Percentiles rank a stretch among this genome's conserved stretches.
Conservation (phyloP, 2,113 vertebrate genomes). For the Cathartes aura region DNA sequence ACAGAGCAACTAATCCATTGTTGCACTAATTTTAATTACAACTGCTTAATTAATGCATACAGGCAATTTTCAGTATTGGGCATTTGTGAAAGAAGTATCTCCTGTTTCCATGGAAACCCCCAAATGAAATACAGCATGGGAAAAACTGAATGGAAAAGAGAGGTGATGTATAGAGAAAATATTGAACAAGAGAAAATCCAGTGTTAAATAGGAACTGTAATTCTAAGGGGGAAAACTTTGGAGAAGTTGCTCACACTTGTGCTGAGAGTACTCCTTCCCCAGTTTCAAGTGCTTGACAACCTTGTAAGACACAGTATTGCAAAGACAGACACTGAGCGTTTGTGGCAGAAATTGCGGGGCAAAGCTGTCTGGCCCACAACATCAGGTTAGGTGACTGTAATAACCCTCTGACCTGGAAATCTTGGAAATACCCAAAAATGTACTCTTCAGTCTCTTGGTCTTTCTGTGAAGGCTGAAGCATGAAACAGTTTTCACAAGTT, state of each 20-base stretch:
- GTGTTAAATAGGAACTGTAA: background rate
- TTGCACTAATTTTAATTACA: slow-evolving; percentile 55
- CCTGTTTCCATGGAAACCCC: slow-evolving; percentile 50
- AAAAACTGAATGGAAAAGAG: slow-evolving; percentile 29
- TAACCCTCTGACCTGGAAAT: background rate
- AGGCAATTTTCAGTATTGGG: slow-evolving; percentile 10
- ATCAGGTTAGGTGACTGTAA: background rate
- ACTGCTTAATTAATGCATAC: slow-evolving; percentile 58
- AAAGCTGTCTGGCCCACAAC: background rate
- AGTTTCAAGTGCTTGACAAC: background rate
- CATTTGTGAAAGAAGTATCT: slow-evolving; percentile 29
- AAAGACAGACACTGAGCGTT: background rate
- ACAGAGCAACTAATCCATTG: slow-evolving; percentile 9
- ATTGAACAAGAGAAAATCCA: background rate
- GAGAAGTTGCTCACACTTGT: background rate
- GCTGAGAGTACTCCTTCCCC: background rate
- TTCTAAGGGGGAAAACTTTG: background rate
- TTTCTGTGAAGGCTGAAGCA: background rate
- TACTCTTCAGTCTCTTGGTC: background rate
- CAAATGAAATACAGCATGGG: slow-evolving; percentile 19
- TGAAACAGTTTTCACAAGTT: background rate
- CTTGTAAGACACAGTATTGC: background rate
- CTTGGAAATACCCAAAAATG: background rate
- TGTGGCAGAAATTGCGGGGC: background rate
- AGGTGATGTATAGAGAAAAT: background rate